Base-by-base conservation (phyloP, 2,888 invertebrate genomes). In the Drosophila mulleri region DNA sequence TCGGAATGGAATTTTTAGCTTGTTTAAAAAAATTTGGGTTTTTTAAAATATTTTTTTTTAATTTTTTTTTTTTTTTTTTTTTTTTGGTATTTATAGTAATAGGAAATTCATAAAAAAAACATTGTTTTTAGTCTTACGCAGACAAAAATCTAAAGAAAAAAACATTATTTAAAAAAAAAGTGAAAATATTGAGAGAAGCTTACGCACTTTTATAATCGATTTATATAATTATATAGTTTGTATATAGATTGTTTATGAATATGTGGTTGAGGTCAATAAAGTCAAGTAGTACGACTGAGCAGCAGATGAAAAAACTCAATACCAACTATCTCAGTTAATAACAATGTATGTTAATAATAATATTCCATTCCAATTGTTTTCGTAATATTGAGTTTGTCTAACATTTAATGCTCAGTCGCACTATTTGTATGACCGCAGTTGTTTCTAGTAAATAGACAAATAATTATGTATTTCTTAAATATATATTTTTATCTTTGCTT, bases 1-100 rank as follows among this genome's bases (percentile, higher is more conserved):
- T 35, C 58, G 80, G 80, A 80, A 78, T 78, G 78, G 58, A 69
- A 47, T 57, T 62, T 56, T 60, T 14, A 52, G 18, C 18, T 18
- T 20, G 57, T 57, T 64, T 67, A 12, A 72, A 78, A 78, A 35
- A 52, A 56, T 64, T 29, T 29, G n/a, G 7, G n/a, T n/a, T 26
- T 47, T 23, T 1, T 1, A 9, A 32, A 9, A 32, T 5, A 32
- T 32, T 1, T 37, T 4, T 37, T 37, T 14, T 14, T 56, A n/a
- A n/a, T n/a, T n/a, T n/a, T 32, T 1, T 37, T 4, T 32, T 1
- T 37, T 4, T 32, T 1, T 37, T 4, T 37, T 37, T 14, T 14
- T 56, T 60, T 42, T 18, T 47, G 7, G 16, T 45, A 23, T 16
- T 32, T 29, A 26, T 58, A 65, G 42, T 61, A 41, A 41, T 52